A percentile compares a stretch with the other conserved stretches of the same genome.
These are phyloP conservation scores for Notolepis coatsorum DNA, from an alignment of 2,797 vertebrate genomes.

Conservation along the genomic window DNA sequence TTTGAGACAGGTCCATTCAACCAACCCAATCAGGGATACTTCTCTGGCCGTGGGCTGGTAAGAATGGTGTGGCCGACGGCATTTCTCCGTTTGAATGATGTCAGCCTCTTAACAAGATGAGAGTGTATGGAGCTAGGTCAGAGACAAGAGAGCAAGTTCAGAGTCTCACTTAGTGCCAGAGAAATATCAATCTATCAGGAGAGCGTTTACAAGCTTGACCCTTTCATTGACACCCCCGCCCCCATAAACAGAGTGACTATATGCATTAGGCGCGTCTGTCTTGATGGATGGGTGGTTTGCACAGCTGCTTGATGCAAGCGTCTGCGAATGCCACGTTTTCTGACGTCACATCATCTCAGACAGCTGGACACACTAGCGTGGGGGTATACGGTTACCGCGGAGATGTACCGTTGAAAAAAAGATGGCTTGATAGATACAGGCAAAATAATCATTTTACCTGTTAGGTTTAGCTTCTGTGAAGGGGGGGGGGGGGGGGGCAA, in stretches of 20 bases:
- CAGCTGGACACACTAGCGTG: slow-evolving; percentile 21
- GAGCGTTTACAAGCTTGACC: not conserved
- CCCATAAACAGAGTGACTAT: not conserved
- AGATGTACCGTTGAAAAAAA: slow-evolving; percentile 35
- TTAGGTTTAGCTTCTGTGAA: too few species aligned
- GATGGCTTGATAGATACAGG: slow-evolving; percentile 18
- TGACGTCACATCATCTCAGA: slow-evolving; percentile 39
- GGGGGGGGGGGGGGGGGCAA: too few species aligned
- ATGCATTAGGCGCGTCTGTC: slow-evolving; percentile 2
- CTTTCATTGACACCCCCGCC: not conserved
- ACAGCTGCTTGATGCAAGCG: slow-evolving; percentile 39
- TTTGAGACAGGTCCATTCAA: too few species aligned
- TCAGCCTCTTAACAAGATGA: not conserved
- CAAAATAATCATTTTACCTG: not conserved
- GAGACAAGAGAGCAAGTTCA: not conserved
- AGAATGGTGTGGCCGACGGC: not conserved
- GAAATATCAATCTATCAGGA: slow-evolving; percentile 10
- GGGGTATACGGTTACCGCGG: slow-evolving; percentile 1
- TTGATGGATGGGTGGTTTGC: slow-evolving; percentile 25
- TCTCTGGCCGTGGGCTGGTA: not conserved
- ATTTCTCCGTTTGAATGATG: slow-evolving; percentile 1
- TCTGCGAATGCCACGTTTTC: slow-evolving; percentile 26
- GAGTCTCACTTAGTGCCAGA: slow-evolving; percentile 4
- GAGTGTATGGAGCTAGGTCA: too few species aligned
- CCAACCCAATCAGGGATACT: not conserved